Percentiles rank a stretch among this genome's conserved stretches.
Evolutionary conservation across 1,140 invertebrate genomes (phyloP).

Genomic region (Idris sp.): DNA sequence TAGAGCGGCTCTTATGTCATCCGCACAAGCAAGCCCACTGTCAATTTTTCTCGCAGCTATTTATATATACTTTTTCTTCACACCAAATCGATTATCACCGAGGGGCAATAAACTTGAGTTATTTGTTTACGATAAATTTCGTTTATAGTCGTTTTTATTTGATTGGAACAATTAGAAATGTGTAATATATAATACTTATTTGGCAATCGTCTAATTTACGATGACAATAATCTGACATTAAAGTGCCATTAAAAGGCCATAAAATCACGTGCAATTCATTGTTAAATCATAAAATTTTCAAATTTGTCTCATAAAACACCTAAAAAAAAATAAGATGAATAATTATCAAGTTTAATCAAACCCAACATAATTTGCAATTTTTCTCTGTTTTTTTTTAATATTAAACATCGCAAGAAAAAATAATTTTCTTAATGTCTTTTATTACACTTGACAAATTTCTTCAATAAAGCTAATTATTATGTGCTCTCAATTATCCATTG

Average conservation of each 20-base stretch:
- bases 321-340: too few relatives aligned
- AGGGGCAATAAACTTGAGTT: slow-evolving; percentile 39
- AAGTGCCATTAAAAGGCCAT: slow-evolving; percentile 18
- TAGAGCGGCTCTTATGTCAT: slow-evolving; percentile 42
- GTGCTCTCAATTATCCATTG: too few relatives aligned
- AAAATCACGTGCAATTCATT: slow-evolving; percentile 11
- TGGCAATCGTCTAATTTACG: slow-evolving; percentile 16
- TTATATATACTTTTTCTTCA: slow-evolving; percentile 25
- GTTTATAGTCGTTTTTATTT: slow-evolving; percentile 9
- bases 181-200: slow-evolving; percentile 11
- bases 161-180: slow-evolving; percentile 17
- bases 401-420: too few relatives aligned
- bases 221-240: slow-evolving; percentile 12
- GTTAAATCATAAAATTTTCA: slow-evolving; percentile 35
- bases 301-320: slow-evolving; percentile 43
- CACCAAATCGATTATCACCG: slow-evolving; percentile 32
- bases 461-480: too few relatives aligned
- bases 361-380: too few relatives aligned
- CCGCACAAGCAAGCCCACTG: slow-evolving; percentile 27
- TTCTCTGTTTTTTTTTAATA: too few relatives aligned
- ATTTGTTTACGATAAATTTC: slow-evolving; percentile 35
- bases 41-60: slow-evolving; percentile 40
- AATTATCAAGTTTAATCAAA: too few relatives aligned
- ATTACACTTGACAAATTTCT: too few relatives aligned
- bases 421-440: too few relatives aligned